Percentiles rank a stretch among this genome's conserved stretches.
Conservation (phyloP, 2,113 vertebrate genomes). For the Propithecus coquereli region DNA sequence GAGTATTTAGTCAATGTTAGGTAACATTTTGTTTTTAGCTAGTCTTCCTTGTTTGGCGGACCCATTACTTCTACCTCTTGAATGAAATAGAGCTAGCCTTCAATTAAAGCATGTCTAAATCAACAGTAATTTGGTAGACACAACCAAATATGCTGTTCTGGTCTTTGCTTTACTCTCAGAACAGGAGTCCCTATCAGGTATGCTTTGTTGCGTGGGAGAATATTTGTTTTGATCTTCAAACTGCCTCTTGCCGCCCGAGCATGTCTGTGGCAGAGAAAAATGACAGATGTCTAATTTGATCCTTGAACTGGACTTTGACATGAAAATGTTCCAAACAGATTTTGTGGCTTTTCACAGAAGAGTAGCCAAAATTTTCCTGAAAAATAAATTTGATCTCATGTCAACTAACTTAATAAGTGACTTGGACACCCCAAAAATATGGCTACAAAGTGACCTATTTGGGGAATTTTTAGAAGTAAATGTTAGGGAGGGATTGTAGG, state of each 20-base stretch:
- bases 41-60: constrained; percentile 12
- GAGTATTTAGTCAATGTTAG: not conserved
- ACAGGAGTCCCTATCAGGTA: not conserved
- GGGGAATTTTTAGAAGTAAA: not conserved
- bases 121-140: not conserved
- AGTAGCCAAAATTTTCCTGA: not conserved
- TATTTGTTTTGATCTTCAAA: not conserved
- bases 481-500: not conserved
- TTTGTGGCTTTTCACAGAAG: constrained; percentile 38
- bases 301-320: not conserved
- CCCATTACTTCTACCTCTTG: not conserved
- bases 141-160: not conserved
- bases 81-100: not conserved
- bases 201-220: not conserved
- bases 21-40: constrained; percentile 1
- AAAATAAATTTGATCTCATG: constrained; percentile 32
- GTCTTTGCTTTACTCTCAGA: not conserved
- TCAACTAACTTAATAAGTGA: constrained; percentile 31
- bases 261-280: constrained; percentile 16
- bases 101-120: not conserved
- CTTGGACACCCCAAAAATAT: not conserved
- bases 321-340: not conserved
- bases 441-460: constrained; percentile 3
- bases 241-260: not conserved
- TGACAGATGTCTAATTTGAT: not conserved